A percentile compares a stretch with the other conserved stretches of the same genome.
These are phyloP conservation scores for Tetragonula clypearis DNA, from an alignment of 1,140 invertebrate species.

Conservation along the genomic window DNA sequence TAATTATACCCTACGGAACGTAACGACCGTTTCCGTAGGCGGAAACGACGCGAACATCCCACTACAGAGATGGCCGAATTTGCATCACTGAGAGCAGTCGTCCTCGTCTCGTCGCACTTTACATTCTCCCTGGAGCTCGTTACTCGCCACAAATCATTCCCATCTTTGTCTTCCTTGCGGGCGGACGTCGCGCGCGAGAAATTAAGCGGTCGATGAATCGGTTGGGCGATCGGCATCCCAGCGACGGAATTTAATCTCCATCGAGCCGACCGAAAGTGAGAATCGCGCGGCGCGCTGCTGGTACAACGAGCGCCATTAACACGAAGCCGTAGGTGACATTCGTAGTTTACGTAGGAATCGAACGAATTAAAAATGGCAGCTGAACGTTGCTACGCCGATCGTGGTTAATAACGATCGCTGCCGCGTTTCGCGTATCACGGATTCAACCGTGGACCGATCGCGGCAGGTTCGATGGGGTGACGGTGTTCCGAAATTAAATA, in stretches of 20 bases:
- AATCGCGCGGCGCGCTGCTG: not conserved
- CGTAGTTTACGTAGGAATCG: not conserved
- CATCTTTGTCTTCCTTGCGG: not conserved
- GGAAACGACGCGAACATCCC: not conserved
- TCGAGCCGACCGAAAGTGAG: not conserved
- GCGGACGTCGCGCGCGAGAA: not conserved
- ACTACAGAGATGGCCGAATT: not conserved
- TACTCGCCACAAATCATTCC: not conserved
- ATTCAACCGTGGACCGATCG: not conserved
- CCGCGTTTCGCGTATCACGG: not conserved
- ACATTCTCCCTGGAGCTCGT: not conserved
- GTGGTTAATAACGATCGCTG: not conserved
- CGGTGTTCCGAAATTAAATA: no score
- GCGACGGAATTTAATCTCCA: conserved; percentile 24
- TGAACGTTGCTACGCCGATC: not conserved
- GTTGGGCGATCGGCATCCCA: not conserved
- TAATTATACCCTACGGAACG: no score
- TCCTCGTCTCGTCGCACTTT: not conserved
- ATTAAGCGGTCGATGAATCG: conserved; percentile 20
- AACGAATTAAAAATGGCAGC: not conserved
- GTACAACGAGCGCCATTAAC: not conserved
- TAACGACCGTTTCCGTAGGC: no score
- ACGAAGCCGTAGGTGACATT: not conserved
- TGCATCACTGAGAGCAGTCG: not conserved
- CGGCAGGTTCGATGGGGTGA: not conserved